These are phyloP conservation scores for Actenoides hombroni DNA, from an alignment of 2,113 vertebrate genomes.

Conservation along the genomic window DNA sequence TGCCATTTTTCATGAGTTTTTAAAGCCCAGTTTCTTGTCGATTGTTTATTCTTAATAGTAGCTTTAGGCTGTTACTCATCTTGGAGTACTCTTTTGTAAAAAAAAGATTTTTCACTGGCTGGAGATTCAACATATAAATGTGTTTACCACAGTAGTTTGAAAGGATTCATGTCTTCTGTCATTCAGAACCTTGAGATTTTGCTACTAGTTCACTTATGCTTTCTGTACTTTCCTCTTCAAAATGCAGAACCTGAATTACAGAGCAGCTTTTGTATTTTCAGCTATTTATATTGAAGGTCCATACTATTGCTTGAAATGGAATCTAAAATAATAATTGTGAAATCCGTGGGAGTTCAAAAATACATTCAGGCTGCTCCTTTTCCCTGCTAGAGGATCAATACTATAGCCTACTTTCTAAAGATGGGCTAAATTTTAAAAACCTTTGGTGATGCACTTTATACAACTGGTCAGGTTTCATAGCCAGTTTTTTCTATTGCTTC, in stretches of 20 bases:
- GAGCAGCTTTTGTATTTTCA: constrained; percentile 6
- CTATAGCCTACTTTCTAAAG: background rate
- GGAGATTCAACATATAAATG: background rate
- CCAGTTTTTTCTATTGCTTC: background rate
- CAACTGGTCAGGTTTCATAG: background rate
- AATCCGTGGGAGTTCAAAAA: background rate
- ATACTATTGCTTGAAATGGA: background rate
- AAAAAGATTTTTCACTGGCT: background rate
- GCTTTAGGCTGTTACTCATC: background rate
- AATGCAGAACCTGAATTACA: background rate
- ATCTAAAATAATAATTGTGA: constrained; percentile 25
- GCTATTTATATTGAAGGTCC: background rate
- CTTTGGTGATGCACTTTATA: background rate
- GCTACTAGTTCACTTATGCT: background rate
- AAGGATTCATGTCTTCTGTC: background rate
- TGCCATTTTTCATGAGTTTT: background rate
- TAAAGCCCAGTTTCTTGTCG: background rate
- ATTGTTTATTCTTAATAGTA: background rate
- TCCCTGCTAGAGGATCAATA: constrained; percentile 1
- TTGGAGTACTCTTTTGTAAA: background rate
- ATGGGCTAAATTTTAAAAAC: background rate
- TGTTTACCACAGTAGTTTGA: background rate
- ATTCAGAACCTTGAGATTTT: background rate
- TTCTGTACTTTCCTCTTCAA: background rate
- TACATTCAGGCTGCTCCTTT: background rate